Base-by-base conservation (phyloP, 2,888 invertebrate genomes). In the Napeogenes sylphis region DNA sequence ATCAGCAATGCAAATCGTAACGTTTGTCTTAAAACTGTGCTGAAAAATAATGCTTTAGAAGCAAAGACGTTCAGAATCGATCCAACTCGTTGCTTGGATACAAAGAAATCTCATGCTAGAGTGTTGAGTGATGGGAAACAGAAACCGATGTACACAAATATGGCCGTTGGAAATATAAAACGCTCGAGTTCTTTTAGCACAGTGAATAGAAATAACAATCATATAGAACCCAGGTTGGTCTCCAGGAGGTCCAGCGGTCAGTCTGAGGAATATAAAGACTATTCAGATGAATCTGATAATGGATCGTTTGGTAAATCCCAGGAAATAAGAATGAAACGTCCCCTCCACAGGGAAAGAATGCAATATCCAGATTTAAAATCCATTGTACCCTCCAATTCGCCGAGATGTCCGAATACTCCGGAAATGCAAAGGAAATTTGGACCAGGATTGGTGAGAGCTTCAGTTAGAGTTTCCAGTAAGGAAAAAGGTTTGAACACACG, bases 181-280 rank as follows among this genome's bases (percentile, higher is more conserved):
- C 90, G 94, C 30, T 94, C 94, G 4, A 94, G 93, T 74, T 94
- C 94, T 10, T 94, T 94, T 75, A 91, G 81, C 65, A 89, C 87
- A 2, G 91, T 93, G 75, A 82, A 89, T 71, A 83, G 84, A 72
- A 87, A 87, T 66, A 87, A 88, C 59, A 90, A 90, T 62, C 84
- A 83, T 56, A 68, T 89, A 4, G 89, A 90, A 32, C 74, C 73
- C 0, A 78, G 84, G 63, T 65, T 84, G 6, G 75, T 69, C 0
- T 80, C 81, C 0, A 75, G 89, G 59, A 72, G 88, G 55, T 83
- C 84, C 0, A 86, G 84, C 55, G 85, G 86, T 0, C 83, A 87
- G 53, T 84, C 85, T 0, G 87, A 87, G 4, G 84, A 85, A 53
- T 84, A 83, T 58, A 85, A 83, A 65, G 73, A 80, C 58, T 80